A percentile compares a stretch with the other conserved stretches of the same genome.
Conservation (phyloP, 2,797 vertebrate species). For the Chaetophractus vellerosus region DNA sequence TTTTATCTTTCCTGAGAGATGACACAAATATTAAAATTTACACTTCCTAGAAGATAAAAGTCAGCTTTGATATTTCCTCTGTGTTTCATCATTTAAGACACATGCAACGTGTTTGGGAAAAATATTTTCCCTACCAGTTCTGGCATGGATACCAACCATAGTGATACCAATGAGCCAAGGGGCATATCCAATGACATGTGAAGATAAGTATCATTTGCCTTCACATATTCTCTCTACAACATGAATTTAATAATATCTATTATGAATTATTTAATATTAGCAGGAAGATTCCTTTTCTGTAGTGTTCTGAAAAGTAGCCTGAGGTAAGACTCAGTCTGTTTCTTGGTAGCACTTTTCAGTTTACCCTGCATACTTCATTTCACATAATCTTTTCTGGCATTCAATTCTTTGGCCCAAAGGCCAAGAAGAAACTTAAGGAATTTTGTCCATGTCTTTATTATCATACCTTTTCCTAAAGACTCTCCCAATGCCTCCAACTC, state of each 20-base stretch:
- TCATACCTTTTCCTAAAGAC: too few relatives aligned
- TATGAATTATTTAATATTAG: slow-evolving; percentile 98
- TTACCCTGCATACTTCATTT: slow-evolving; percentile 98
- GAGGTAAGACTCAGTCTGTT: slow-evolving; percentile 97
- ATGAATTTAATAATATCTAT: slow-evolving; percentile 99
- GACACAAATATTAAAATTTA: slow-evolving; percentile 78
- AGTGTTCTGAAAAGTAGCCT: slow-evolving; percentile 98
- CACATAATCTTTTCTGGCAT: slow-evolving; percentile 95
- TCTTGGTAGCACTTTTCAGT: slow-evolving; percentile 97
- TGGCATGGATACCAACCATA: too few relatives aligned
- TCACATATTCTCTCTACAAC: slow-evolving; percentile 98
- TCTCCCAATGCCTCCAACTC: too few relatives aligned
- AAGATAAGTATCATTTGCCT: slow-evolving; percentile 90
- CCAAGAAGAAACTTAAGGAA: slow-evolving; percentile 95
- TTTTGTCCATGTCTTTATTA: too few relatives aligned
- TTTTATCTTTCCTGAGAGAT: slow-evolving; percentile 14
- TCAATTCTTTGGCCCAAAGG: slow-evolving; percentile 98
- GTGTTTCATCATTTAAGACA: too few relatives aligned
- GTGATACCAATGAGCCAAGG: too few relatives aligned
- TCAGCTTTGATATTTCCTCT: slow-evolving; percentile 71
- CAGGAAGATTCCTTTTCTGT: slow-evolving; percentile 96
- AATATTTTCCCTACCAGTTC: too few relatives aligned
- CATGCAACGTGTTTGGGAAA: too few relatives aligned
- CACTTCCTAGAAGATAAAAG: slow-evolving; percentile 59
- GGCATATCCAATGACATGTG: too few relatives aligned